A percentile compares a stretch with the other conserved stretches of the same genome.
phyloP scores from a whole-genome alignment of 2,797 vertebrate genomes.

The Apodemus agrarius region DNA sequence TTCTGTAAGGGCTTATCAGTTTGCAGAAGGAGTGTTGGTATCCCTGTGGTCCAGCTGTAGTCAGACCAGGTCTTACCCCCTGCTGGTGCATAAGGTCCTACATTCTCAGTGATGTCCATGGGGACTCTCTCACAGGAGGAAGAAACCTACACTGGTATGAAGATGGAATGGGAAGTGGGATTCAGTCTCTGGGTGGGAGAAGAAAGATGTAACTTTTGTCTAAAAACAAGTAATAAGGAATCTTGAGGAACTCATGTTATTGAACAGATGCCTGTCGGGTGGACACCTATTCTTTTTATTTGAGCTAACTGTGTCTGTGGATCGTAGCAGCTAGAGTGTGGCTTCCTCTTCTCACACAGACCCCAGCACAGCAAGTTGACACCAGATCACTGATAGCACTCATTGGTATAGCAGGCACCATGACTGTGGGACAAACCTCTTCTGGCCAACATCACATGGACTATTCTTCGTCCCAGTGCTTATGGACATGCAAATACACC shows the following conservation, averaged over 20 bases:
- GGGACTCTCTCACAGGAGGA: accelerated
- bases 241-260: accelerated
- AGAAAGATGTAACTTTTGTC: not conserved
- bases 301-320: accelerated
- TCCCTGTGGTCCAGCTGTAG: not conserved
- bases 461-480: too few relatives aligned
- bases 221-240: not conserved
- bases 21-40: not conserved
- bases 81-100: not conserved
- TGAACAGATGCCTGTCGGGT: accelerated
- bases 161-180: not conserved
- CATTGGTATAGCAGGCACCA: accelerated
- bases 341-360: not conserved
- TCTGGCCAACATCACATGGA: not conserved
- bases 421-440: too few relatives aligned
- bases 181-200: not conserved
- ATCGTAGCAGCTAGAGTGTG: accelerated
- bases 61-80: accelerated
- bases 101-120: accelerated
- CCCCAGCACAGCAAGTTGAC: not conserved
- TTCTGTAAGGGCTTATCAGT: not conserved
- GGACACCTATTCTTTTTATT: accelerated
- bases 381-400: not conserved
- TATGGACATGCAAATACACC: not conserved
- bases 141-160: accelerated